Base-by-base conservation (phyloP, 1,140 invertebrate genomes). In the Psilanteris sp. region DNA sequence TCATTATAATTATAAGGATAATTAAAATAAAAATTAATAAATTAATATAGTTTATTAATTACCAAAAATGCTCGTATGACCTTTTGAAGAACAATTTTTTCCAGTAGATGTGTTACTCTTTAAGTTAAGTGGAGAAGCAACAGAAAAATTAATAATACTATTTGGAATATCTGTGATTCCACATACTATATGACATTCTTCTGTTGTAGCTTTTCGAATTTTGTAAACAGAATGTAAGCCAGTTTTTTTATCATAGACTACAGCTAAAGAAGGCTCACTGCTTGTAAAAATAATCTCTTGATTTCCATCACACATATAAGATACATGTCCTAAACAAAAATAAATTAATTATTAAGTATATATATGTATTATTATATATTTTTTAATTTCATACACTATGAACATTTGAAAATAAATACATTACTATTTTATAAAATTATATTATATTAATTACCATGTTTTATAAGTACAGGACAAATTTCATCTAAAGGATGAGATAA, bases 401-500 rank as follows among this genome's bases (percentile, higher is more conserved):
- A n/a, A n/a, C n/a, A n/a, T n/a, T n/a, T n/a, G n/a, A n/a, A n/a
- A n/a, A n/a, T n/a, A n/a, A n/a, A n/a, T n/a, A n/a, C n/a, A n/a
- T n/a, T n/a, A n/a, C n/a, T n/a, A n/a, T n/a, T n/a, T n/a, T n/a
- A n/a, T 3, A 20, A 20, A 3, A 20, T 20, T 5, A 20, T 5
- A 20, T 29, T 27, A 3, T 0, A 24, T 18, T 16, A 10, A n/a
- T 68, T 85, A 79, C 91, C 91, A 77, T 91, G 91, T 80, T 93
- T 94, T 24, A 94, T 91, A 3, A 96, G 88, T 18, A 97, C 91
- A 2, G 96, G 96, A 46, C 93, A 92, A 18, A 97, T 93, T 88
- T 97, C 96, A 88, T 97, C 94, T 18, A 97, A 87, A 0, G 96
- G 96, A 90, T 97, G 95, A 11, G 93, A 90, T 71, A 97, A 87